Evolutionary conservation across 2,888 invertebrate species (phyloP).

Genomic region (Rhagonycha fulva): DNA sequence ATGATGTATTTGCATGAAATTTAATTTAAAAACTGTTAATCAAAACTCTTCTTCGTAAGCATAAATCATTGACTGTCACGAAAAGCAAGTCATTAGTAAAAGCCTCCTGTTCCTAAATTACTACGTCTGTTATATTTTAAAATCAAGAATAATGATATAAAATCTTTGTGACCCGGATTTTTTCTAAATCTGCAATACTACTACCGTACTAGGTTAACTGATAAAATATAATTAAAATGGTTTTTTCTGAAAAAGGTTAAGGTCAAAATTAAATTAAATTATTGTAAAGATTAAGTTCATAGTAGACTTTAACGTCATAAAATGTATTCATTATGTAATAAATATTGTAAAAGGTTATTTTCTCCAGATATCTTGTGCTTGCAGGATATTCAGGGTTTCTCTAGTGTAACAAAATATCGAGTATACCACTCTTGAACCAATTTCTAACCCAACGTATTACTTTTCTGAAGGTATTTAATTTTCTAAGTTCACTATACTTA

Average conservation of each 20-base stretch:
- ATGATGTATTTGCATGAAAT: neutral
- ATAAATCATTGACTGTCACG: constrained; percentile 20
- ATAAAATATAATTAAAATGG: neutral
- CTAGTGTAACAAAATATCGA: neutral
- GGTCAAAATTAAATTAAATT: neutral
- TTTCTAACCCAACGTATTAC: neutral
- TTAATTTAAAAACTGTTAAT: constrained; percentile 8
- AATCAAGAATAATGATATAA: neutral
- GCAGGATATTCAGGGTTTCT: neutral
- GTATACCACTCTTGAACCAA: neutral
- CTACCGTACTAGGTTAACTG: neutral
- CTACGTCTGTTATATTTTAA: neutral
- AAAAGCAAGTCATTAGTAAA: constrained; percentile 22
- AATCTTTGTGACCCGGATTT: neutral
- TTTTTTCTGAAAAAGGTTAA: neutral
- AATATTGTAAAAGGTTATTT: neutral
- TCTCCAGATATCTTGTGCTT: neutral
- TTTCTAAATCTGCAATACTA: neutral
- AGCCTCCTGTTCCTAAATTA: constrained; percentile 1
- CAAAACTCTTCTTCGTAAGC: constrained; percentile 7
- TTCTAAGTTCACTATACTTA: neutral
- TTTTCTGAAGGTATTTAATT: neutral
- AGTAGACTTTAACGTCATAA: neutral
- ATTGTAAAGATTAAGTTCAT: neutral
- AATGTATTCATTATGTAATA: neutral